These are phyloP conservation scores for Trichosurus vulpecula DNA, from an alignment of 2,797 vertebrate genomes.

Conservation along the genomic window DNA sequence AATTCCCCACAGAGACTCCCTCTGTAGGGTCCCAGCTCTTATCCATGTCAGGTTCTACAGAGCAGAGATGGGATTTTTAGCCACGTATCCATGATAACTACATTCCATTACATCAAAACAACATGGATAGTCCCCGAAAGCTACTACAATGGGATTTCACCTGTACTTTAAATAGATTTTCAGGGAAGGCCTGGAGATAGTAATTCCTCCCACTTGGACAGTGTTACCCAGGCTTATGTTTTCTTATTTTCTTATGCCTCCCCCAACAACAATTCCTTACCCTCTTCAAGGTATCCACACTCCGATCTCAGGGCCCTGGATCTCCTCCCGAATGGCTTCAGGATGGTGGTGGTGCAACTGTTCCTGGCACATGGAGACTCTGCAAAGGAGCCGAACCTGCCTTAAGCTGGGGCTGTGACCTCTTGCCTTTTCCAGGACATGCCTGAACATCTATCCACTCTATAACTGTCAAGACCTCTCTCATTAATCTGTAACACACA, in stretches of 20 bases:
- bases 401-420: background rate
- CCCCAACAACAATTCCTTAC: constrained; percentile 3
- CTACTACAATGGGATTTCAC: background rate
- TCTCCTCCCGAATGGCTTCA: constrained; percentile 9
- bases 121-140: background rate
- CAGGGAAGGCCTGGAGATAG: background rate
- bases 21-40: background rate
- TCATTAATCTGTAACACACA: background rate
- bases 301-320: background rate
- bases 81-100: constrained; percentile 12
- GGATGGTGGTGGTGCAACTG: background rate
- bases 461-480: constrained; percentile 16
- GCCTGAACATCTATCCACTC: background rate
- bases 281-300: constrained; percentile 17
- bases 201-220: constrained; percentile 3
- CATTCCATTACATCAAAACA: constrained; percentile 44
- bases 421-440: constrained; percentile 1
- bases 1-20: background rate
- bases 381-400: constrained; percentile 9
- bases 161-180: constrained; percentile 44
- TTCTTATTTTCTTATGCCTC: background rate
- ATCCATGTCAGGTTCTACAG: constrained; percentile 20
- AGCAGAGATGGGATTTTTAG: constrained; percentile 8
- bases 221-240: background rate
- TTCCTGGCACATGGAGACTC: background rate